phyloP scores from a whole-genome alignment of 2,888 invertebrate species.

The Eupithecia tripunctaria region DNA sequence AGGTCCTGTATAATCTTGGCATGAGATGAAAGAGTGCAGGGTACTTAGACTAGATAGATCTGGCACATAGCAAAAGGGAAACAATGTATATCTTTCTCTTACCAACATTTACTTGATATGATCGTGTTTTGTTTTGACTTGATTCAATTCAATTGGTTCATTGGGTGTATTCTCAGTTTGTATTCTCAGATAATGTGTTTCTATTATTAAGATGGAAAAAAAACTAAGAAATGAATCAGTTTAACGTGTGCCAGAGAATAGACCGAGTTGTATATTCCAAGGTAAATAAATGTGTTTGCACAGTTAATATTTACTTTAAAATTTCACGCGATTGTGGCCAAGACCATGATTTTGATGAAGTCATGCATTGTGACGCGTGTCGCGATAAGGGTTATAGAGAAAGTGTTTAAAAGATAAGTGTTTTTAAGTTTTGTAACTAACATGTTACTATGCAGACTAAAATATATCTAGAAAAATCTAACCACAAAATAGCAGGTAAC shows the following conservation, averaged over 20 bases:
- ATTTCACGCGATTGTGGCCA: slow-evolving; percentile 20
- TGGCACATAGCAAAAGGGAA: slow-evolving; percentile 1
- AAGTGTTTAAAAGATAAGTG: slow-evolving; percentile 4
- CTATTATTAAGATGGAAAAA: neutral
- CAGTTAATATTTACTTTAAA: slow-evolving; percentile 29
- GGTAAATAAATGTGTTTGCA: slow-evolving; percentile 25
- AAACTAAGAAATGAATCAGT: neutral
- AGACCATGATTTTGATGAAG: slow-evolving; percentile 21
- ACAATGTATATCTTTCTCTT: neutral
- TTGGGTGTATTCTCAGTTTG: neutral
- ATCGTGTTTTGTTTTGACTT: neutral
- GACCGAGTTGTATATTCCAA: slow-evolving; percentile 6
- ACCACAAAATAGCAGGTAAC: neutral
- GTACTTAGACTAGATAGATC: neutral
- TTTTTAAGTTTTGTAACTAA: neutral
- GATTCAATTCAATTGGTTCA: neutral
- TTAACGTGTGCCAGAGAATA: neutral
- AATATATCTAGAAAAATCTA: neutral
- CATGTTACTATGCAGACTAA: neutral
- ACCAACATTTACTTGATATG: neutral
- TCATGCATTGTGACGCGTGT: neutral
- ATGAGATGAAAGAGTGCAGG: slow-evolving; percentile 37
- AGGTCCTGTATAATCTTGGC: slow-evolving; percentile 61
- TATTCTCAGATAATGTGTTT: neutral
- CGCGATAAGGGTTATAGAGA: slow-evolving; percentile 9